Percentiles rank a stretch among this genome's conserved stretches.
Conservation (phyloP, 2,888 invertebrate species). For the Lochmaea capreae region DNA sequence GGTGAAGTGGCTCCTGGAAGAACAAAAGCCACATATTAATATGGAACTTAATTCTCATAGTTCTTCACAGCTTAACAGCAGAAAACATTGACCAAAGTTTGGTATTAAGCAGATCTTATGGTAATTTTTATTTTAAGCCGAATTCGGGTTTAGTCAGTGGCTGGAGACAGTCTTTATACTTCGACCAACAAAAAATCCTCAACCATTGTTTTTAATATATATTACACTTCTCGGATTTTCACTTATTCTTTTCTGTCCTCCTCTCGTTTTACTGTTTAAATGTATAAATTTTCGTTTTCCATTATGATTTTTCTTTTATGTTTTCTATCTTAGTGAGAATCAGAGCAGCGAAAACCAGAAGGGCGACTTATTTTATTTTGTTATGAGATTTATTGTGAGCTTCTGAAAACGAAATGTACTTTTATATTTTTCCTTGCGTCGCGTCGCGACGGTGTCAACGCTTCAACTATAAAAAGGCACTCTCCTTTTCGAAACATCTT, state of each 20-base stretch:
- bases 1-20: no score
- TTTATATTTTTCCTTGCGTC: conserved; percentile 15
- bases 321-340: conserved; percentile 13
- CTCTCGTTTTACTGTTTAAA: not conserved
- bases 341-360: conserved; percentile 20
- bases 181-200: no score
- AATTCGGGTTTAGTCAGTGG: no score
- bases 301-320: conserved; percentile 13
- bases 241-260: not conserved
- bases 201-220: no score
- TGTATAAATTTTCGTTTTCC: conserved; percentile 9
- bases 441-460: not conserved
- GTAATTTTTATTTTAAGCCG: no score
- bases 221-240: not conserved
- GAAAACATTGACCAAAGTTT: no score
- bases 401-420: conserved; percentile 32
- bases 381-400: conserved; percentile 32
- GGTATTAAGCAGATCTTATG: no score
- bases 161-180: no score
- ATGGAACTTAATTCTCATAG: no score
- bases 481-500: not conserved
- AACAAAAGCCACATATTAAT: no score
- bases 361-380: conserved; percentile 31
- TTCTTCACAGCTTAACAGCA: no score
- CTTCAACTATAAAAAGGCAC: not conserved